Evolutionary conservation across 2,888 invertebrate genomes (phyloP), one percentile per base, ranked within the genome.

Genomic region (Leptopilina drosophilae): DNA sequence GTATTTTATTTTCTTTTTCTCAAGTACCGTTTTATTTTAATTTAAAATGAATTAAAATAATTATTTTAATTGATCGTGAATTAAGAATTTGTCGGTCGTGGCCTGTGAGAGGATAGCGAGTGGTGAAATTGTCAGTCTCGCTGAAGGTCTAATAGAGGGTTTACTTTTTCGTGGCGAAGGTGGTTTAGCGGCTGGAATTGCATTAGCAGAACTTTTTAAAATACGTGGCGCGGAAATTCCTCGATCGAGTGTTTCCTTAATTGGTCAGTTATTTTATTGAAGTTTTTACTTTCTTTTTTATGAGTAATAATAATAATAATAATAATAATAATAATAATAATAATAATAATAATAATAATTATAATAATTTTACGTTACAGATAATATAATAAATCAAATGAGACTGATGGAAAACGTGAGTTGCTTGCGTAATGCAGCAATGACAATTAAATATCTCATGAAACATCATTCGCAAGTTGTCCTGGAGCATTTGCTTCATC

Each of bases 61-160:
- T 7, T 42, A 8, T 42, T 42, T 42, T 42, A 42, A 42, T 42
- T 42, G 8, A 42, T 8, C 42, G 42, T 42, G 42, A 8, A 42
- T 77, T 59, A 42, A 88, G 88, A 86, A 80, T 75, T 82, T 91
- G 76, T 87, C 90, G 4, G 66, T 82, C 0, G 84, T 86, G 0
- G 87, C 88, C 12, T 89, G 89, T 53, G 86, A 88, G 75, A 87
- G 87, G 82, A 84, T 90, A 33, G 85, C 89, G 0, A 83, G 84
- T 15, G 88, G 87, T 2, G 90, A 91, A 66, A 85, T 90, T 11
- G 85, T 90, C 3, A 88, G 87, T 33, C 83, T 90, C 7, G 89
- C 89, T 1, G 89, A 90, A 77, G 90, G 90, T 5, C 85, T 91
- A 9, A 86, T 90, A 62, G 89, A 90, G 80, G 89, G 88, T 11